A percentile compares a stretch with the other conserved stretches of the same genome.
These are phyloP conservation scores for Ceratosolen solmsi DNA, from an alignment of 1,140 invertebrate genomes.

Conservation along the genomic window DNA sequence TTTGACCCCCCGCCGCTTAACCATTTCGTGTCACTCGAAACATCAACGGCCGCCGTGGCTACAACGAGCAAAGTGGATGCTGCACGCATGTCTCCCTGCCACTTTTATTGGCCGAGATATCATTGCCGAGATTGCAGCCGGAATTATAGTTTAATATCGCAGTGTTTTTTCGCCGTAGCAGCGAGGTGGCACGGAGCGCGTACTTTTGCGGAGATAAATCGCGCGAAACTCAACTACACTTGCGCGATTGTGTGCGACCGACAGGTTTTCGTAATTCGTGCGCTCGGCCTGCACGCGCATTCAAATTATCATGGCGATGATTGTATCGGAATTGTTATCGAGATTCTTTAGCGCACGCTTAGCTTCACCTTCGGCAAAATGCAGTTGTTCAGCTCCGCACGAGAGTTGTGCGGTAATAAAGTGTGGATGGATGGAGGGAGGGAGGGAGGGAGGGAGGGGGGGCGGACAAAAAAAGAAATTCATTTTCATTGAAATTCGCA, in stretches of 20 bases:
- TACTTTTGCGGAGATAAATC: no score
- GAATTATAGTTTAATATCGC: constrained; percentile 1
- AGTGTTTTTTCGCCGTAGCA: not conserved
- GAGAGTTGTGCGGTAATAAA: no score
- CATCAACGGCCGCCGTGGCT: not conserved
- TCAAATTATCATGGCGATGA: not conserved
- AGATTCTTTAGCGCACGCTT: no score
- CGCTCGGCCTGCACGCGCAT: not conserved
- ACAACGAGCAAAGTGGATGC: constrained; percentile 21
- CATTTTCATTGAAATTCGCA: no score
- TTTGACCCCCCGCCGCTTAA: constrained; percentile 12
- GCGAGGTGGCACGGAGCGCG: not conserved
- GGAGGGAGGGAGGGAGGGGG: no score
- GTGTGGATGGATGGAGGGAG: no score
- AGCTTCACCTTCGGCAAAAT: no score
- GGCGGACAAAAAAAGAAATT: no score
- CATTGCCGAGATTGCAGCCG: constrained; percentile 19
- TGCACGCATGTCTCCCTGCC: not conserved
- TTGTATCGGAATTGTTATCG: not conserved
- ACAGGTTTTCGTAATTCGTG: not conserved
- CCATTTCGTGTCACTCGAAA: constrained; percentile 33
- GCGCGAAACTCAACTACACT: not conserved
- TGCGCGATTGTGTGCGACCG: not conserved
- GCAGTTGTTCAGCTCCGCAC: no score
- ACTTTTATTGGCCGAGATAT: not conserved